phyloP scores from a whole-genome alignment of 2,113 vertebrate species.

The Macquaria ambigua region DNA sequence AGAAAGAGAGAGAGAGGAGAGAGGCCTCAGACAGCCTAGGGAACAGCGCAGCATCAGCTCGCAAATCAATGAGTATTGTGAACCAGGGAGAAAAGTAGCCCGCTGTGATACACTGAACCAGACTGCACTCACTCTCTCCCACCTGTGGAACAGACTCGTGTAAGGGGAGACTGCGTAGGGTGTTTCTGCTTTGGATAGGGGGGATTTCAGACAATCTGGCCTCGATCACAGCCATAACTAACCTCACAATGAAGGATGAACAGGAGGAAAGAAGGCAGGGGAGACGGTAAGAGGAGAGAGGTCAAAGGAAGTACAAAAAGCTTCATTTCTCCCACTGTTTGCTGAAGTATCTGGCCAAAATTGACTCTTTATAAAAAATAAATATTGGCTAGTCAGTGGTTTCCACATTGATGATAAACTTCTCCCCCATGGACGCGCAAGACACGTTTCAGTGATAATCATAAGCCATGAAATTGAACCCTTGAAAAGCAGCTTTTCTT shows the following conservation, averaged over 20 bases:
- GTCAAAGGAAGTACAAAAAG: slow-evolving; percentile 8
- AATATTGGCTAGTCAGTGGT: not conserved
- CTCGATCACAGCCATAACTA: slow-evolving; percentile 6
- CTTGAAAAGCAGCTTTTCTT: not conserved
- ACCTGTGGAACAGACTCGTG: slow-evolving; percentile 45
- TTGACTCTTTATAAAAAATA: not conserved
- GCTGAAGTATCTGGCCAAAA: not conserved
- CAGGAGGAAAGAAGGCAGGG: not conserved
- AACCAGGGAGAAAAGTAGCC: slow-evolving; percentile 46
- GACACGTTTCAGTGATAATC: not conserved
- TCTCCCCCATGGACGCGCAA: not conserved
- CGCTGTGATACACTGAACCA: slow-evolving; percentile 43
- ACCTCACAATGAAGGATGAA: not conserved
- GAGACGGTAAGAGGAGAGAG: slow-evolving; percentile 1
- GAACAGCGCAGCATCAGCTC: slow-evolving; percentile 33
- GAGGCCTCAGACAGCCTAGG: slow-evolving; percentile 39
- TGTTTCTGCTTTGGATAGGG: slow-evolving; percentile 9
- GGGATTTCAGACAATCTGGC: slow-evolving; percentile 16
- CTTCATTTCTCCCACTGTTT: not conserved
- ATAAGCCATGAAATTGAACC: not conserved
- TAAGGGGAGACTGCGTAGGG: slow-evolving; percentile 5
- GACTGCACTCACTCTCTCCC: slow-evolving; percentile 13
- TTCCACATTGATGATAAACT: not conserved
- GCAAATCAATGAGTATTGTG: slow-evolving; percentile 61
- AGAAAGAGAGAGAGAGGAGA: slow-evolving; percentile 6